phyloP scores from a whole-genome alignment of 2,888 invertebrate species.

The Leptinotarsa juncta region DNA sequence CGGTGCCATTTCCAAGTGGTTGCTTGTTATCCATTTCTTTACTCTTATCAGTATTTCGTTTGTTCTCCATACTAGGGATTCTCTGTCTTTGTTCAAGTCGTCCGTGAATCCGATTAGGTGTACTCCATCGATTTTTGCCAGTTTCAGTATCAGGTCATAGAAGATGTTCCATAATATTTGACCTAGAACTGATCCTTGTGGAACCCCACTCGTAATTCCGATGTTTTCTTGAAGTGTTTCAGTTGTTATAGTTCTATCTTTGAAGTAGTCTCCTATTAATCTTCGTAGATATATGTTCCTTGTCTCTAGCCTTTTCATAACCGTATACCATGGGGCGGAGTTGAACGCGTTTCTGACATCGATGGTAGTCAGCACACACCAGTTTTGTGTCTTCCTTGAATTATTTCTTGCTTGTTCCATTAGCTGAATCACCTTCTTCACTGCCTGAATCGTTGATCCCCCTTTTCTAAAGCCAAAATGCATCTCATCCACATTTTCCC shows the following conservation, averaged over 20 bases:
- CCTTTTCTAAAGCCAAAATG: too few relatives aligned
- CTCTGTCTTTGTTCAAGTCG: constrained; percentile 11
- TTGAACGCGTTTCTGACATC: constrained; percentile 37
- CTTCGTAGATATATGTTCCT: too few relatives aligned
- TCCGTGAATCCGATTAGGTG: constrained; percentile 8
- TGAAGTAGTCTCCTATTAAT: too few relatives aligned
- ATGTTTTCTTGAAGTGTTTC: neutral
- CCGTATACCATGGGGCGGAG: constrained; percentile 13
- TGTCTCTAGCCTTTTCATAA: neutral
- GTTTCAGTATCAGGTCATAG: too few relatives aligned
- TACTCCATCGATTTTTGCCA: too few relatives aligned
- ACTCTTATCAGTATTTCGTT: neutral
- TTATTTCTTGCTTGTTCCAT: too few relatives aligned
- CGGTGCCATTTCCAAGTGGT: too few relatives aligned
- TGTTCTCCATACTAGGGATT: constrained; percentile 2
- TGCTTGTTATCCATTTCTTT: too few relatives aligned
- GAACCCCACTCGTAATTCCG: constrained; percentile 12
- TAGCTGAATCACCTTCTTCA: too few relatives aligned
- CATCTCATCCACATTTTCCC: too few relatives aligned
- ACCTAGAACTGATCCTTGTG: constrained; percentile 33
- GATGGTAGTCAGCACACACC: constrained; percentile 16
- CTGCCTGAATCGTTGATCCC: too few relatives aligned
- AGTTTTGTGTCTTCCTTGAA: neutral
- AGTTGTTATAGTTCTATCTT: too few relatives aligned
- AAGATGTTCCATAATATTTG: constrained; percentile 37